Evolutionary conservation across 92 coral and sea anemone genomes (phyloP).

Genomic region (Chrysogorgia sp.): DNA sequence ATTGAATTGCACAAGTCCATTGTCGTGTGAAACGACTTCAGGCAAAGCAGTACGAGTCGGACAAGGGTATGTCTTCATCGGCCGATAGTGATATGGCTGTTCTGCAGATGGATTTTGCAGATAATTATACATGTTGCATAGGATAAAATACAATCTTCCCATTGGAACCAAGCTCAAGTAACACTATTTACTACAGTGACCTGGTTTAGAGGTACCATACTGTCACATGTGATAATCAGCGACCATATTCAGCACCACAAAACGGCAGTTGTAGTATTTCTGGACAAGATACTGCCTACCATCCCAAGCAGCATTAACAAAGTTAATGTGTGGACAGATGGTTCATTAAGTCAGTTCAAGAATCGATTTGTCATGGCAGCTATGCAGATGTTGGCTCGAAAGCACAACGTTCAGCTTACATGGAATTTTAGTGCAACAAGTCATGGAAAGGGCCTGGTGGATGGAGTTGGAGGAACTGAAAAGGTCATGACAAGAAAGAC

Average conservation of each 20-base stretch:
- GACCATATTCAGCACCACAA: background rate
- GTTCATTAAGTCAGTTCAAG: slow-evolving; percentile 1
- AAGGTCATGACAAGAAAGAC: slow-evolving; percentile 1
- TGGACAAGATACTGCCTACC: background rate
- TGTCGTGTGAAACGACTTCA: slow-evolving; percentile 27
- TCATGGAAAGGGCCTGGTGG: slow-evolving; percentile 8
- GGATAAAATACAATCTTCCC: background rate
- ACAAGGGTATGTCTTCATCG: slow-evolving; percentile 35
- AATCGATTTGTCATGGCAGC: slow-evolving; percentile 9
- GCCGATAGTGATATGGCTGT: slow-evolving; percentile 25
- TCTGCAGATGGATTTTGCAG: too few relatives aligned
- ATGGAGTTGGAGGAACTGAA: slow-evolving; percentile 24
- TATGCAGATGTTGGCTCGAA: slow-evolving; percentile 4
- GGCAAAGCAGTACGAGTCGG: slow-evolving; percentile 38
- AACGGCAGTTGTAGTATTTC: background rate
- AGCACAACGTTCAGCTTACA: background rate
- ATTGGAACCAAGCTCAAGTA: slow-evolving; percentile 7
- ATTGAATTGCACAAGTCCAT: slow-evolving; percentile 3
- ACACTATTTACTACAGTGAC: slow-evolving; percentile 8
- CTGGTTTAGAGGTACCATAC: background rate
- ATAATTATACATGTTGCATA: background rate
- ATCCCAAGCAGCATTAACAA: background rate
- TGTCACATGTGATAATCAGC: background rate
- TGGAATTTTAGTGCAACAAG: slow-evolving; percentile 22
- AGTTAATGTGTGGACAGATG: slow-evolving; percentile 15